phyloP scores from a whole-genome alignment of 2,797 vertebrate species.

The Furcifer pardalis region DNA sequence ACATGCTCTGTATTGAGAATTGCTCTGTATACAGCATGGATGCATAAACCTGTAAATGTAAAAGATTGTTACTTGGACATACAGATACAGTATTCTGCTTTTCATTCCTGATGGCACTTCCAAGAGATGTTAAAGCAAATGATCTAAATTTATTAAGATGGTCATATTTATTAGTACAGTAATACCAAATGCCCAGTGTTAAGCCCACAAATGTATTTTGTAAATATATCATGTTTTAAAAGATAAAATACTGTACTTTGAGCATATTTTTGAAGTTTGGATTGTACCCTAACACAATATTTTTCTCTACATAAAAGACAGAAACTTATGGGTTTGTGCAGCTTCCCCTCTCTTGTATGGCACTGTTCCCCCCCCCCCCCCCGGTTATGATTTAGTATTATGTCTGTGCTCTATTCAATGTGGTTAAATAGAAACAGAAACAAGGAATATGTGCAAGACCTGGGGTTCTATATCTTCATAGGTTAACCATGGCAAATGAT shows the following conservation, averaged over 20 bases:
- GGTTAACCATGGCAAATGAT: neutral
- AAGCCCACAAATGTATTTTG: neutral
- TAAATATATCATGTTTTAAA: neutral
- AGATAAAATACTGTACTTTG: neutral
- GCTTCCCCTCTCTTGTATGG: neutral
- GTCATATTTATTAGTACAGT: neutral
- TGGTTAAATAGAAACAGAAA: neutral
- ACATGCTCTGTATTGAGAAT: neutral
- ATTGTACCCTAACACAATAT: neutral
- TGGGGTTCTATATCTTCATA: neutral
- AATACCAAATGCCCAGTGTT: no score
- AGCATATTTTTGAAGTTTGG: neutral
- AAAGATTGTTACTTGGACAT: neutral
- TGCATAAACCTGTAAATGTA: no score
- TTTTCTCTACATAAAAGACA: neutral
- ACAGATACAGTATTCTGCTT: neutral
- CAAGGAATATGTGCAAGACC: neutral
- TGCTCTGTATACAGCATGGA: constrained; percentile 31
- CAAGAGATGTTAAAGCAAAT: constrained; percentile 42
- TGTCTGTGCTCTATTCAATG: neutral
- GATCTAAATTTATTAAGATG: constrained; percentile 41
- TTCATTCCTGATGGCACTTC: constrained; percentile 31
- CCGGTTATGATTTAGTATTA: neutral
- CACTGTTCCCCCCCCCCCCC: neutral
- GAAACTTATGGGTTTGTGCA: neutral